Conservation (phyloP, 1,140 invertebrate genomes). For the Magallana ariakensis region DNA sequence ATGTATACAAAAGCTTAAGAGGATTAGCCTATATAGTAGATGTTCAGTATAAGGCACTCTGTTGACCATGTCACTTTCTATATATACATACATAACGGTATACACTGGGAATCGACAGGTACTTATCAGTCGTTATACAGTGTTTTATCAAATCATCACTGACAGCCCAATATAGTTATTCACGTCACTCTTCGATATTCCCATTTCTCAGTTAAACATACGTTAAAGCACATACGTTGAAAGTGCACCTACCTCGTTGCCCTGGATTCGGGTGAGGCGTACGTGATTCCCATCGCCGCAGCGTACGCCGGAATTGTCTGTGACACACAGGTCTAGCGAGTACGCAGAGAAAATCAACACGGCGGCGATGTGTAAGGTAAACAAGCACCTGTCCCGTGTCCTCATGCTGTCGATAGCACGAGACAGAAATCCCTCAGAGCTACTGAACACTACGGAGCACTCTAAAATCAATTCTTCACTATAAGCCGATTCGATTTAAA, state of each 20-base stretch:
- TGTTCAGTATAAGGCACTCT: no score
- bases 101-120: no score
- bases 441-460: background rate
- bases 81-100: no score
- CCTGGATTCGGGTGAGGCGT: background rate
- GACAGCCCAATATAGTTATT: no score
- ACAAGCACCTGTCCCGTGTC: slow-evolving; percentile 5
- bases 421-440: background rate
- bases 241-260: background rate
- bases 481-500: slow-evolving; percentile 18
- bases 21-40: no score
- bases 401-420: slow-evolving; percentile 11
- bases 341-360: background rate
- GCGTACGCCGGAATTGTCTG: background rate
- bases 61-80: no score
- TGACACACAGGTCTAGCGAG: background rate
- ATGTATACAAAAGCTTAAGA: no score
- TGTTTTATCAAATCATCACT: no score
- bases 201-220: no score
- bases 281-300: slow-evolving; percentile 9
- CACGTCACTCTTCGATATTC: no score
- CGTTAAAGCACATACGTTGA: background rate
- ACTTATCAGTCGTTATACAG: no score
- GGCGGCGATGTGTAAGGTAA: background rate
- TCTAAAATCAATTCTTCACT: background rate